Evolutionary conservation across 1,140 invertebrate species (phyloP), one percentile per base, ranked within the genome.

Genomic region (Fopius arisanus): DNA sequence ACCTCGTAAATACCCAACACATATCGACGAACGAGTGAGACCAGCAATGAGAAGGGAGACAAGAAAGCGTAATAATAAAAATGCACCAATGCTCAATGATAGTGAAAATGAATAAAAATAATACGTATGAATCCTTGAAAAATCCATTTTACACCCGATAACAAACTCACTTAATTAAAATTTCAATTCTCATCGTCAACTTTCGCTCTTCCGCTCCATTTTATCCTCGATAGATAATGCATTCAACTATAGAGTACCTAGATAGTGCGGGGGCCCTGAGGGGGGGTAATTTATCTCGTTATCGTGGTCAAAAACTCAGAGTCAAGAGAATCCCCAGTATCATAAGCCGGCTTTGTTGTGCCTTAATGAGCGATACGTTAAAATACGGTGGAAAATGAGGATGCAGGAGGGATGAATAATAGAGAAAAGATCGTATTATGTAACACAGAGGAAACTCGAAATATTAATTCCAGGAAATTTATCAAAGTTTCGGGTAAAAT

Each of bases 381-480:
- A 59, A 59, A 59, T 59, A 59, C 54, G 19, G 26, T 23, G 19
- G 54, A 59, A 28, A 59, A 59, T 59, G 54, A 59, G 54, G 54
- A 59, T 59, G 54, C 54, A 59, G 23, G 23, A 59, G 54, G 54
- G 23, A 59, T 59, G 54, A 59, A 59, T 59, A 59, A 59, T 59
- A 59, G 54, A 59, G 19, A 59, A 59, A 59, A 28, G 54, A 59
- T 59, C 54, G 54, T 59, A 59, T 59, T 59, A 59, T 26, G 23
- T 59, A 59, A 59, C 54, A 59, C 19, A 59, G 54, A 59, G 54
- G 54, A 23, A 59, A 59, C 54, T 59, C 54, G 54, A 59, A 59
- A 59, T 59, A 59, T 59, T 59, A 59, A 59, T 59, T 59, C 23
- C 23, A 26, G 54, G 23, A 59, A 59, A 59, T 59, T 59, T 59